Base-by-base conservation (phyloP, 2,888 invertebrate species). In the Mactromeris polynyma region DNA sequence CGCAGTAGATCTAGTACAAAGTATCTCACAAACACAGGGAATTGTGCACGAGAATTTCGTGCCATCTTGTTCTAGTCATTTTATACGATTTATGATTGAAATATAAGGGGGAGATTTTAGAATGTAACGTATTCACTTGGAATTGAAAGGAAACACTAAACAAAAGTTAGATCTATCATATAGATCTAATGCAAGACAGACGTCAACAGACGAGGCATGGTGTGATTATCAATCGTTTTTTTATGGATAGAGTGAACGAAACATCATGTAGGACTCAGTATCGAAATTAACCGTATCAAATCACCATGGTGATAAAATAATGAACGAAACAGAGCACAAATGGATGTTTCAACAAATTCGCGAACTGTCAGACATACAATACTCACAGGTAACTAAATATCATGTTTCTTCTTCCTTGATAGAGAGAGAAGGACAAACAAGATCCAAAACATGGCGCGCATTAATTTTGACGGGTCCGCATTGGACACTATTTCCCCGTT, bases 401-500 rank as follows among this genome's bases (percentile, higher is more conserved):
- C 11, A 64, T 64, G 26, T 6, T 64, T 64, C 58, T 64, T 64
- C 58, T 26, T 64, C 26, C 7, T n/a, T 64, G 58, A 64, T 54
- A 54, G 58, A 64, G 26, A 64, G 58, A 64, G 58, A 64, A 64
- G 26, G 26, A 64, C n/a, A 64, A 64, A 64, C 58, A 64, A 64
- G 58, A n/a, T 26, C 58, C 9, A 64, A 26, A 64, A 26, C 26
- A 64, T 26, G 58, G 58, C 58, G 58, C 58, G 58, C 26, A 64
- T n/a, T 64, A 64, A 64, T 64, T 7, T 64, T 26, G 58, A 64
- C 6, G 58, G 11, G 26, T 64, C 26, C 6, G 7, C 9, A n/a
- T 26, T 9, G 7, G n/a, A n/a, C 26, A 64, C 26, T 26, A 64
- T 9, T 26, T 7, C 26, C 9, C 26, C 9, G n/a, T 9, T 64